Base-by-base conservation (phyloP, 2,113 vertebrate species). In the human region DNA sequence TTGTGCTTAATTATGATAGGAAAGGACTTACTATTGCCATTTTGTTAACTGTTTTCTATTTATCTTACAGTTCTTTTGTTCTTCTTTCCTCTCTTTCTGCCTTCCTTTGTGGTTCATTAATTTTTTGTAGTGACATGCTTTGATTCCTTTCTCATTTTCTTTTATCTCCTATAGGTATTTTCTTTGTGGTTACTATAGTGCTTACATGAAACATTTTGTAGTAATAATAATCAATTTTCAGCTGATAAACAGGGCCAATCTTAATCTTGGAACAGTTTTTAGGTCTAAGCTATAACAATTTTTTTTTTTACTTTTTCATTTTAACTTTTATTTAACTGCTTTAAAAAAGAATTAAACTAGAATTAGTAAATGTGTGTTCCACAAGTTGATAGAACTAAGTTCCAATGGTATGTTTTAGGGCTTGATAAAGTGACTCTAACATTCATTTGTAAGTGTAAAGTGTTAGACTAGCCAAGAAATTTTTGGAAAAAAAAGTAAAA, bases 321-420 rank as follows among this genome's bases (percentile, higher is more conserved):
- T 92, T 79, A 96, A n/a, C 52, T 57, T 97, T 94, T 22, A 43
- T 95, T 95, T 92, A 96, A 84, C 94, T 92, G 76, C 88, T 87
- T 92, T 79, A 84, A 72, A 90, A 92, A 76, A 79, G 59, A 85
- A 92, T 87, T 82, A 83, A 83, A 61, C 89, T 76, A 83, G 68
- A 89, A 92, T 89, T 76, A 72, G 61, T 84, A 9, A 22, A 61
- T 92, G 25, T 76, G n/a, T 90, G 73, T 95, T 90, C 95, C 81
- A 94, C 90, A 76, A 97, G n/a, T 82, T 66, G 94, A 90, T 88
- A 43, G 55, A 84, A 81, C 38, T 94, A 55, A 93, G 87, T 93
- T 86, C 90, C 50, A 90, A 8, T 90, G 81, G 75, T 43, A 22
- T 55, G 73, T 95, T 95, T 59, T n/a, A 80, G 55, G 90, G 88